A percentile compares a stretch with the other conserved stretches of the same genome.
These are phyloP conservation scores for Zeuzera pyrina DNA, from an alignment of 2,888 invertebrate genomes.

Conservation along the genomic window DNA sequence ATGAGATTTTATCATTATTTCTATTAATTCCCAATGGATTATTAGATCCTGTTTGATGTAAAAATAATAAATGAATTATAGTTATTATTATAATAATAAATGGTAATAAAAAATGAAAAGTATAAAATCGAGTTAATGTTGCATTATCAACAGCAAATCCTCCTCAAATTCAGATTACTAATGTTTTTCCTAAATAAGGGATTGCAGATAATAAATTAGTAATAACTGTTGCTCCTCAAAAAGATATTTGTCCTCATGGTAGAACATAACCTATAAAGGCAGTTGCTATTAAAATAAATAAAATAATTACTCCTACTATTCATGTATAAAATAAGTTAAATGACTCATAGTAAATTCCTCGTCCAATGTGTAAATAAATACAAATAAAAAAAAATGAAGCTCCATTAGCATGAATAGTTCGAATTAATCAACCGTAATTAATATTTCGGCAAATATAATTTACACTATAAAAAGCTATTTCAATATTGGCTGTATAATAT, in stretches of 20 bases:
- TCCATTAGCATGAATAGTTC: constrained; percentile 79
- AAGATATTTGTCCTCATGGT: constrained; percentile 87
- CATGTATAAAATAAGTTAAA: constrained; percentile 73
- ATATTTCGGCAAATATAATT: constrained; percentile 81
- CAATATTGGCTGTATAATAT: constrained; percentile 77
- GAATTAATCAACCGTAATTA: constrained; percentile 78
- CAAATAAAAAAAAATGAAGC: constrained; percentile 83
- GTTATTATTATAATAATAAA: constrained; percentile 76
- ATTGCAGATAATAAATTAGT: constrained; percentile 82
- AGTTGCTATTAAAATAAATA: constrained; percentile 79
- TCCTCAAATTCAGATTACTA: constrained; percentile 83
- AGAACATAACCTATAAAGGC: constrained; percentile 85
- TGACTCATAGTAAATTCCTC: constrained; percentile 70
- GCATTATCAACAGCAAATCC: constrained; percentile 83
- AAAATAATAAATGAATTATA: constrained; percentile 77
- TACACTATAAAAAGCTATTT: constrained; percentile 77
- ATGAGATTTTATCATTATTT: constrained; percentile 79
- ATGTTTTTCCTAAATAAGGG: constrained; percentile 75
- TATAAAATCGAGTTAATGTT: constrained; percentile 83
- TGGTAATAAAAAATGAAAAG: constrained; percentile 81
- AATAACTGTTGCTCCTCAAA: constrained; percentile 87
- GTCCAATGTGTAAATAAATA: constrained; percentile 78
- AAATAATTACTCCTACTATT: constrained; percentile 76
- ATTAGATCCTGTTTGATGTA: constrained; percentile 79
- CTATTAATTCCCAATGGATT: constrained; percentile 78